Conservation (phyloP, 2,797 vertebrate genomes). For the Loris lydekkerianus region DNA sequence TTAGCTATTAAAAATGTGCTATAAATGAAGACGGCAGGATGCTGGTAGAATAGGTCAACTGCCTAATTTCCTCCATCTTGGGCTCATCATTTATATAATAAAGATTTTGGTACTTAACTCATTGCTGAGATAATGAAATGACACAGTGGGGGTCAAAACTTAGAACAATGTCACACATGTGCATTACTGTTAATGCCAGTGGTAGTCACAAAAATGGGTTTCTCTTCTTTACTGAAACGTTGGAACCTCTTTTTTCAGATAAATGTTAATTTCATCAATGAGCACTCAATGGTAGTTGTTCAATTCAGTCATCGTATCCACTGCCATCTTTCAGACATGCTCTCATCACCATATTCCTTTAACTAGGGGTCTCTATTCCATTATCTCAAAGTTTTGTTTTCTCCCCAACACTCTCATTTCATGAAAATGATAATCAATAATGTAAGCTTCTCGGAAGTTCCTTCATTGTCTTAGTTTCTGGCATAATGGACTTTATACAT, state of each 20-base stretch:
- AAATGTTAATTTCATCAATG: slow-evolving; percentile 8
- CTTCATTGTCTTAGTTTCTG: slow-evolving; percentile 20
- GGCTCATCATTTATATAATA: neutral
- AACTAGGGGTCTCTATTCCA: neutral
- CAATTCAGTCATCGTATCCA: neutral
- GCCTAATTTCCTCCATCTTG: neutral
- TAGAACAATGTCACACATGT: neutral
- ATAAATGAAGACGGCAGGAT: neutral
- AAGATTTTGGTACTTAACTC: neutral
- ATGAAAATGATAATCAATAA: slow-evolving; percentile 53
- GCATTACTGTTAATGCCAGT: neutral
- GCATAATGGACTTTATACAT: neutral
- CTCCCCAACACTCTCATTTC: neutral
- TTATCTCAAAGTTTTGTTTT: neutral
- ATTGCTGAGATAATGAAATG: neutral
- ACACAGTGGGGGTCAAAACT: neutral
- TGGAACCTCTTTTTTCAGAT: neutral
- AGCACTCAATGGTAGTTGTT: neutral
- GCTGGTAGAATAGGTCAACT: neutral
- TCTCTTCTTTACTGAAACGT: neutral
- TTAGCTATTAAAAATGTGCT: neutral
- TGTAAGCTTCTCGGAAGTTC: slow-evolving; percentile 59
- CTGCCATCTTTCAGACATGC: neutral
- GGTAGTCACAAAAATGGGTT: neutral
- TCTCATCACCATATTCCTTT: neutral